Base-by-base conservation (phyloP, 2,888 invertebrate genomes). In the Mimachlamys varia region DNA sequence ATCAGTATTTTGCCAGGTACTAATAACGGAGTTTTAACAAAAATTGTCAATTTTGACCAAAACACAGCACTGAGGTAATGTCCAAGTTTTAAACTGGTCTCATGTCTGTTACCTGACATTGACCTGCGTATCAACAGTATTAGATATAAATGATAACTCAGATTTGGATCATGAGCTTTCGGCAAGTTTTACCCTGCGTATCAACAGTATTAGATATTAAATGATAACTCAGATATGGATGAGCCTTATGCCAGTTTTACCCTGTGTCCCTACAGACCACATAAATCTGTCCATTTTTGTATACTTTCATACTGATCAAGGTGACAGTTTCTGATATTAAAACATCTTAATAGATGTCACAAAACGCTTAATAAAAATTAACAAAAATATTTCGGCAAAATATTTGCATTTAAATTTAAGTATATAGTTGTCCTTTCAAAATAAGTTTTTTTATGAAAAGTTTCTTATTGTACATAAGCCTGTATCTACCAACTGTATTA, bases 211-310 rank as follows among this genome's bases (percentile, higher is more conserved):
- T 62, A 22, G 62, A 62, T n/a, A n/a, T 22, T 62, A 62, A n/a
- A 62, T 62, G n/a, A 22, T 62, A n/a, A 62, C 17, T 22, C 22
- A 62, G n/a, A 62, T n/a, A 62, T 62, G 0, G 22, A 62, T 62
- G n/a, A 62, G 62, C 19, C 19, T 53, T 53, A 53, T 0, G 13
- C 76, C 10, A 22, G 76, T 33, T 76, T 76, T 22, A 76, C 76
- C 76, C 76, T 76, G 33, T 76, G 33, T 76, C 76, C 76, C 76
- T 76, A 22, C 76, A 76, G 76, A 76, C 76, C 76, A 76, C 27
- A 33, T 19, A 76, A 27, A 76, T 76, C 27, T 33, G 27, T 22
- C 76, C 33, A 76, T 76, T 33, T 27, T 15, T 19, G 27, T 76
- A 76, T 76, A 22, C 10, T 13, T 76, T 76, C 10, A n/a, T 76